Evolutionary conservation across 2,797 vertebrate species (phyloP), one percentile per base, ranked within the genome.

Genomic region (Microhierax caerulescens): DNA sequence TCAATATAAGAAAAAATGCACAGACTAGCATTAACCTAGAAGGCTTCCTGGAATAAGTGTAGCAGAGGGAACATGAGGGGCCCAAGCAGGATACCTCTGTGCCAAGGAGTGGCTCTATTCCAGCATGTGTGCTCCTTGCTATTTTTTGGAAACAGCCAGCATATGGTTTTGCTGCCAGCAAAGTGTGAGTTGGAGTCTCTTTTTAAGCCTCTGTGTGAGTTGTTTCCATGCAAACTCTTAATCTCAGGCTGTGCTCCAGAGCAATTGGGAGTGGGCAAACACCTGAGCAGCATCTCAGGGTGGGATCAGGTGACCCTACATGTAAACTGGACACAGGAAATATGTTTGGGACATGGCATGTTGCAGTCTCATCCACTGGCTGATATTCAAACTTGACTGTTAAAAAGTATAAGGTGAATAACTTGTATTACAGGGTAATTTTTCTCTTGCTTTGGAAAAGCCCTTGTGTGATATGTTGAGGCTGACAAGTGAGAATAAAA

Each of bases 391-490:
- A 67, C 6, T 51, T 21, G 28, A 10, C 34, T 85, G 10, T 64
- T 79, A 50, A 61, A 78, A 87, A 77, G 21, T 30, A 53, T 13
- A 32, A 30, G 15, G 41, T 68, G 37, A 24, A 37, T 30, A 81
- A 53, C 17, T 78, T 32, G 6, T 88, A 30, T 75, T 69, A 78
- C 53, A 92, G 6, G 4, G 25, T 21, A 81, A 20, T 75, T 86
- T 75, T 84, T 65, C 19, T 83, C 61, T 75, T 88, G 56, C 64
- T 77, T 88, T 87, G 59, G 36, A 81, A 86, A 91, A 93, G n/a
- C 19, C 22, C 22, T 73, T 43, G 11, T 54, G 22, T 54, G 22
- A 36, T 73, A 41, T 9, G 22, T 78, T 11, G 14, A 45, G n/a
- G n/a, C 39, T 4, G 9, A 87, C 39, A 76, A 88, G 34, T 39